phyloP scores from a whole-genome alignment of 2,113 vertebrate species.

The Heliornis fulica region DNA sequence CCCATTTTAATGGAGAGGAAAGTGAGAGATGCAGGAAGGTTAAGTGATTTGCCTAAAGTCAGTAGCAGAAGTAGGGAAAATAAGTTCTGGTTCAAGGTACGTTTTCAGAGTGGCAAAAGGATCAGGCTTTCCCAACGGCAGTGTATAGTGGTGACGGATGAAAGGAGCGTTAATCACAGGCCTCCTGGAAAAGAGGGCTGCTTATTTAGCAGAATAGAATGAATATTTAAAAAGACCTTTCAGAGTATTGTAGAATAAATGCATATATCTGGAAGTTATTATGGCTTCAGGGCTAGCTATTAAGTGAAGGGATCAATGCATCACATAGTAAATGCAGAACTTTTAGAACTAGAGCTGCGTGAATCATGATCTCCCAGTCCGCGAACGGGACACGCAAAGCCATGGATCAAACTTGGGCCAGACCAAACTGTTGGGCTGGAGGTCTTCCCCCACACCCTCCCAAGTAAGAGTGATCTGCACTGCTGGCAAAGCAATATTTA shows the following conservation, averaged over 20 bases:
- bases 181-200: conserved; percentile 49
- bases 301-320: conserved; percentile 60
- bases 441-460: neutral
- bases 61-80: neutral
- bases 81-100: conserved; percentile 35
- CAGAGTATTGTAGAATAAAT: conserved; percentile 60
- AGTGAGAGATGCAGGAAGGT: conserved; percentile 21
- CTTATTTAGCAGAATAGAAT: conserved; percentile 66
- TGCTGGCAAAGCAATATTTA: neutral
- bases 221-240: conserved; percentile 67
- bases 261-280: conserved; percentile 64
- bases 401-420: neutral
- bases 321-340: conserved; percentile 49
- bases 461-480: neutral
- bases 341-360: neutral
- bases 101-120: neutral
- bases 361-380: neutral
- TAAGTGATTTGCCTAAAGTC: conserved; percentile 46
- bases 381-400: neutral
- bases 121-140: conserved; percentile 53
- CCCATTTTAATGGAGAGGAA: conserved; percentile 16
- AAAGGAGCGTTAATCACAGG: conserved; percentile 46
- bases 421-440: neutral
- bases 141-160: conserved; percentile 2
- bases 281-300: conserved; percentile 57